Conservation (phyloP, 2,797 vertebrate genomes). For the Glossophaga mutica region DNA sequence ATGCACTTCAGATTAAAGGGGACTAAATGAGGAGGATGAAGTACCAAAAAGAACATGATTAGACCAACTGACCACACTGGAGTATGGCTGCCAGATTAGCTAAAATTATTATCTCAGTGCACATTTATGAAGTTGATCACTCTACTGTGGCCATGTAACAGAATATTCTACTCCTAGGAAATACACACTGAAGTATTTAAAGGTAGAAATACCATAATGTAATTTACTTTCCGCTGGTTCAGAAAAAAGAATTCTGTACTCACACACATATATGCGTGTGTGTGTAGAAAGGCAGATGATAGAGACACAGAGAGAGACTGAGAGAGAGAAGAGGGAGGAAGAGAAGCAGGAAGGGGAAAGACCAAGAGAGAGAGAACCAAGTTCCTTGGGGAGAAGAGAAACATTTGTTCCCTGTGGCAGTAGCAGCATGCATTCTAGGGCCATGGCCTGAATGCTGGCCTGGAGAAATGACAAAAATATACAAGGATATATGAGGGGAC, state of each 20-base stretch:
- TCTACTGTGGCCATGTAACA: background rate
- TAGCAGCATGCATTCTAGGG: background rate
- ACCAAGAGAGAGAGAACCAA: background rate
- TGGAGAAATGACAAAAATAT: background rate
- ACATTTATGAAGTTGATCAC: background rate
- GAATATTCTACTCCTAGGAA: background rate
- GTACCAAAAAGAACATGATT: background rate
- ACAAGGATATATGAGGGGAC: background rate
- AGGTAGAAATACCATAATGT: background rate
- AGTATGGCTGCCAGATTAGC: background rate
- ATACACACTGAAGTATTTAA: background rate
- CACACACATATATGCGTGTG: background rate
- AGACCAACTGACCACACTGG: background rate
- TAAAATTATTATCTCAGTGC: background rate
- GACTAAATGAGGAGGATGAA: background rate
- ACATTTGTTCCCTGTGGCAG: background rate
- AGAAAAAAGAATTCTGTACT: background rate
- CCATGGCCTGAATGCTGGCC: background rate
- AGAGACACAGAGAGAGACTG: background rate
- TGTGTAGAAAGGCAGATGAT: background rate
- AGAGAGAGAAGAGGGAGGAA: background rate
- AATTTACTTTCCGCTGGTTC: background rate
- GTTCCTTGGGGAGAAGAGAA: too few relatives aligned
- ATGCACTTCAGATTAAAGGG: background rate
- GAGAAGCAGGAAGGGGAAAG: background rate